Evolutionary conservation across 2,797 vertebrate species (phyloP), one percentile per base, ranked within the genome.

Genomic region (Eulemur mongoz): DNA sequence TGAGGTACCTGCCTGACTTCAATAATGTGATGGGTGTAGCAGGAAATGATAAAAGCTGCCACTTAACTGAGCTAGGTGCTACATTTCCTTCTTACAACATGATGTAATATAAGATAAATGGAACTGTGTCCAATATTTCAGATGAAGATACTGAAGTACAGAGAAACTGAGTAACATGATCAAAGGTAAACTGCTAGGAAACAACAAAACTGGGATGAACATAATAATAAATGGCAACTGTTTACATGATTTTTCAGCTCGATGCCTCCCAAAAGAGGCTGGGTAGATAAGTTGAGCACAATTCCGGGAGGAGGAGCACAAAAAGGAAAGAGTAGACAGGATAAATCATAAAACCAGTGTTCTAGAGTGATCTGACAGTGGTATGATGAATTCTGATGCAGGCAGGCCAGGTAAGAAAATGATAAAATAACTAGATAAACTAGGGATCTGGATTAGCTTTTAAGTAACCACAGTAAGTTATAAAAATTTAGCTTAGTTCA

Each of bases 401-500:
- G 17, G 14, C 20, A 72, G 40, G 38, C 43, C 45, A 83, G 48
- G 20, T 69, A 93, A 89, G 94, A 85, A 76, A 95, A 52, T 52
- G 14, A 48, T 61, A 11, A 48, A 80, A 32, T 38, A 93, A 76
- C 80, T 45, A 89, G 67, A 92, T 87, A 70, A 86, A 69, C 40
- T 20, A 72, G 48, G 14, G 65, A 69, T 86, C 50, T 20, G 30
- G n/a, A 75, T 13, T 54, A 82, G 17, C 23, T 17, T 32, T 85
- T 48, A 18, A 32, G 63, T 40, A 81, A 91, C 45, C 48, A 80
- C 5, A 89, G n/a, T n/a, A 69, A 92, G 15, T 57, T 30, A 84
- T 50, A 38, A 91, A 91, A 91, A 40, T 15, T 79, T 50, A 57
- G 50, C 45, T 91, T 79, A 73, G 69, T 95, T 93, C 70, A 61